Conservation (phyloP, 1,140 invertebrate genomes). For the Dreissena rostriformis region DNA sequence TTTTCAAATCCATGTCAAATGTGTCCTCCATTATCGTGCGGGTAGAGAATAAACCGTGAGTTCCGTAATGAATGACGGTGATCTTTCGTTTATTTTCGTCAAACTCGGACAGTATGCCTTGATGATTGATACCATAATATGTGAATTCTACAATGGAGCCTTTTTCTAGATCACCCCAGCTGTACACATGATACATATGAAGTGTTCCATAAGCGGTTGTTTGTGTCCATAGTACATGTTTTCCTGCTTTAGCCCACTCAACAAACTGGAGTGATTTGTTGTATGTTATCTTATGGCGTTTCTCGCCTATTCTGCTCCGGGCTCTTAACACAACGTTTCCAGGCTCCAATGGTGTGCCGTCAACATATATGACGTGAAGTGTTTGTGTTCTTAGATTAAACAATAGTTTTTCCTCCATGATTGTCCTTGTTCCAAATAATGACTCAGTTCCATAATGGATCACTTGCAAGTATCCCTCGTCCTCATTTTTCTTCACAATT, state of each 20-base stretch:
- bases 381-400: conserved; percentile 10
- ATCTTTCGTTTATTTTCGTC: conserved; percentile 16
- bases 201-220: conserved; percentile 4
- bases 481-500: neutral
- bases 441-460: conserved; percentile 31
- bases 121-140: conserved; percentile 38
- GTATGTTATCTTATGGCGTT: neutral
- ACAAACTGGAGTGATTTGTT: conserved; percentile 38
- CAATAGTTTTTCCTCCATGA: conserved; percentile 24
- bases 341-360: conserved; percentile 14
- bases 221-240: neutral
- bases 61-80: conserved; percentile 48
- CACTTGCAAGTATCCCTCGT: neutral
- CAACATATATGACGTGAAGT: neutral
- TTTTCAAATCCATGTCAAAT: conserved; percentile 5
- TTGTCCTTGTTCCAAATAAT: conserved; percentile 22
- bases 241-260: conserved; percentile 42
- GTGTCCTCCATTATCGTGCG: conserved; percentile 34
- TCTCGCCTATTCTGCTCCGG: neutral
- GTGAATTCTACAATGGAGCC: conserved; percentile 28
- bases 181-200: neutral
- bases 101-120: conserved; percentile 27
- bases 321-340: conserved; percentile 26
- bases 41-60: conserved; percentile 26
- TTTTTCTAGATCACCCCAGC: conserved; percentile 28